Evolutionary conservation across 2,797 vertebrate species (phyloP), one percentile per base, ranked within the genome.

Genomic region (Pampus argenteus): DNA sequence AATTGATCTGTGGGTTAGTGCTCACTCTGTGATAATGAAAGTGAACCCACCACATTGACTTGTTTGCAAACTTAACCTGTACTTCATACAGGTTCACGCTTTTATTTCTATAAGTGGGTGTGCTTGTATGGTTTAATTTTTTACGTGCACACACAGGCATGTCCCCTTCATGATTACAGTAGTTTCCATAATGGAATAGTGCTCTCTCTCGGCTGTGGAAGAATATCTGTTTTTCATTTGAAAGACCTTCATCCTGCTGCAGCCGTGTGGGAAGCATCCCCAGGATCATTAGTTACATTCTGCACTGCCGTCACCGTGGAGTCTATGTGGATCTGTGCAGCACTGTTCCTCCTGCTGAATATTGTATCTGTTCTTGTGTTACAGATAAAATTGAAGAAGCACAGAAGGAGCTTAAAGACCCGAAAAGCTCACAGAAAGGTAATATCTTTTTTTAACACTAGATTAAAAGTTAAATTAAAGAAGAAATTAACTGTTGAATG

Each of bases 331-430:
- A 9, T 71, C 40, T 63, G 60, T 55, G 45, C 28, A 40, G 20
- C 3, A 17, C 38, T 25, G 47, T 18, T 55, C 59, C 66, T 18
- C 15, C 0, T 55, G 44, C 71, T 87, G 20, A 84, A 82, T 59
- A 77, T 42, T 57, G 14, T 68, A 23, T 89, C 80, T 87, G 79
- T 83, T 76, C 77, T 91, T 95, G 66, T 89, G 65, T 92, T 92
- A 6, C 95, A 99, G 98, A 99, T 85, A 99, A 99, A 96, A 99
- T 99, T 74, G 96, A 99, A 94, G 98, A 99, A 93, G 98, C 97
- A 87, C 97, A 99, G 92, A 99, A 99, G 85, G 97, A 99, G 86
- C 95, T 99, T 38, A 97, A 96, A 85, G 96, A 96, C 79, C 96
- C 96, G 63, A 95, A 96, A 93, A 95, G 91, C 79, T 88, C 95